phyloP scores from a whole-genome alignment of 2,113 vertebrate species.

The Grammomys surdaster region DNA sequence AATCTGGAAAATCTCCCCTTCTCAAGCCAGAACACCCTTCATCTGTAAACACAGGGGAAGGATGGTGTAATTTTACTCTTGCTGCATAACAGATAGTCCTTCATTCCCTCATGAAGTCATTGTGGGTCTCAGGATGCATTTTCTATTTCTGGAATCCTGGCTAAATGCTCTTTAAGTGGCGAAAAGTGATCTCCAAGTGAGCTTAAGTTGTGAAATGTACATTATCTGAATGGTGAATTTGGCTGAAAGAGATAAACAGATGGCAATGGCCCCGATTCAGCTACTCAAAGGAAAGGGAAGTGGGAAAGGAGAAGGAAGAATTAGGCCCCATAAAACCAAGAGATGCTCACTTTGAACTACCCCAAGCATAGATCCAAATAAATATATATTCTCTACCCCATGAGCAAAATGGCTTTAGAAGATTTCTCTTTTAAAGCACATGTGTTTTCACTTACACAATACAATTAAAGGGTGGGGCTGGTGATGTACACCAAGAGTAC shows the following conservation, averaged over 20 bases:
- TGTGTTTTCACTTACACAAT: conserved; percentile 49
- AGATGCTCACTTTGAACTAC: conserved; percentile 62
- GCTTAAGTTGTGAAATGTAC: conserved; percentile 77
- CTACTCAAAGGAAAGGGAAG: conserved; percentile 77
- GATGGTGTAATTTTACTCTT: conserved; percentile 64
- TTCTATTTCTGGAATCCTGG: conserved; percentile 66
- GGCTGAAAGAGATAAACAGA: conserved; percentile 76
- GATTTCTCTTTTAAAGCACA: background rate
- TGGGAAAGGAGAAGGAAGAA: conserved; percentile 49
- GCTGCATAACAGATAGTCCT: conserved; percentile 71
- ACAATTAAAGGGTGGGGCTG: background rate
- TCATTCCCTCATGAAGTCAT: conserved; percentile 73
- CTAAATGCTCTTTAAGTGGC: conserved; percentile 78
- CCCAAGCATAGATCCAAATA: background rate
- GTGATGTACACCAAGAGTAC: background rate
- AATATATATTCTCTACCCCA: background rate
- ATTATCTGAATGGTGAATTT: conserved; percentile 77
- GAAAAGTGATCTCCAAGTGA: conserved; percentile 82
- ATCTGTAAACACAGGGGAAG: conserved; percentile 71
- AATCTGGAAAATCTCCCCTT: conserved; percentile 40
- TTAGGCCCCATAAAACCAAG: background rate
- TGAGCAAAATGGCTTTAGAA: background rate
- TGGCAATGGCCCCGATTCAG: conserved; percentile 70
- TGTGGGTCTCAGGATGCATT: conserved; percentile 66
- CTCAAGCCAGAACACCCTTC: conserved; percentile 60